phyloP scores from a whole-genome alignment of 1,140 invertebrate genomes.

The Orius insidiosus region DNA sequence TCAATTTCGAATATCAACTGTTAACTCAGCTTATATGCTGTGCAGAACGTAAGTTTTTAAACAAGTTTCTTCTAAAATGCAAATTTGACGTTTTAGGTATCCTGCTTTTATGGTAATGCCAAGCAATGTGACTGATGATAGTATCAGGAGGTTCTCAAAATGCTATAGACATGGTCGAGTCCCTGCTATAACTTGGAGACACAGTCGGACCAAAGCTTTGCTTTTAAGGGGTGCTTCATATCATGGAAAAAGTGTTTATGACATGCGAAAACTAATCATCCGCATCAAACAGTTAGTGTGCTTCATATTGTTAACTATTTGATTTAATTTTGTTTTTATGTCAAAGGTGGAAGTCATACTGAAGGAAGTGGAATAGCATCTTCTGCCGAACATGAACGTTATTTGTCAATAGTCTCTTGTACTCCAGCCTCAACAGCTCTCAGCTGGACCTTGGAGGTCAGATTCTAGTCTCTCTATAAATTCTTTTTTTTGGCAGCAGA shows the following conservation, averaged over 20 bases:
- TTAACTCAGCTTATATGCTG: constrained; percentile 75
- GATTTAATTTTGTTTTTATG: constrained; percentile 10
- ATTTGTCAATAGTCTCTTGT: constrained; percentile 52
- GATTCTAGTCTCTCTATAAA: constrained; percentile 75
- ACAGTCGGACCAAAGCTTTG: constrained; percentile 70
- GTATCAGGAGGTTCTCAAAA: constrained; percentile 61
- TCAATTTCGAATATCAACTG: constrained; percentile 63
- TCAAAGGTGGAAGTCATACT: constrained; percentile 34
- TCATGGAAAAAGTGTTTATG: constrained; percentile 79
- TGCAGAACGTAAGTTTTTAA: constrained; percentile 45
- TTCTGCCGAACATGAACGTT: constrained; percentile 55
- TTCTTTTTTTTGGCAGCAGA: constrained; percentile 58
- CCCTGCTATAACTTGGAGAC: constrained; percentile 84
- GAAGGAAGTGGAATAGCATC: constrained; percentile 40
- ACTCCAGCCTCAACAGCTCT: constrained; percentile 46
- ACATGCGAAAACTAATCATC: constrained; percentile 59
- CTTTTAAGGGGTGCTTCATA: constrained; percentile 61
- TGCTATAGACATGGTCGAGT: constrained; percentile 71
- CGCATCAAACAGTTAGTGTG: constrained; percentile 18
- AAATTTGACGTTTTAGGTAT: constrained; percentile 40
- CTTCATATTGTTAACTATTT: neutral
- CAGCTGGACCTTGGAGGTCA: constrained; percentile 39
- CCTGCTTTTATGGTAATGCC: constrained; percentile 87
- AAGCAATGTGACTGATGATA: constrained; percentile 69
- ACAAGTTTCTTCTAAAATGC: neutral